Conservation (phyloP, 2,888 invertebrate species). For the Periphyllus acericola region DNA sequence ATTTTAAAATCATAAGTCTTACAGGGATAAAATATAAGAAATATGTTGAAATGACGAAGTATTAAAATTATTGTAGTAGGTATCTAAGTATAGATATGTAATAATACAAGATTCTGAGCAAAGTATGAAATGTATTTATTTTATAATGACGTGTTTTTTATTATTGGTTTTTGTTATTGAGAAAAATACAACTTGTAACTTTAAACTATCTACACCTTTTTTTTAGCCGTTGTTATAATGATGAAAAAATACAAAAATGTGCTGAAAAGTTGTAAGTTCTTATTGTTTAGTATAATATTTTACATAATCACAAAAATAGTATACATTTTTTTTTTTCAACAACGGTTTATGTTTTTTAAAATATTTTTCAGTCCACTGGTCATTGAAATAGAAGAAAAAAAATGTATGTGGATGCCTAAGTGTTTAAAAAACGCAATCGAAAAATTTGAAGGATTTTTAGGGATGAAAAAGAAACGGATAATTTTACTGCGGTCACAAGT, state of each 20-base stretch:
- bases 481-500: not conserved
- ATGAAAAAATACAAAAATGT: not conserved
- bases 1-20: not conserved
- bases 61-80: no score
- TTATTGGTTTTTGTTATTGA: not conserved
- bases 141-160: not conserved
- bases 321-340: no score
- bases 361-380: not conserved
- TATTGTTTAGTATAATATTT: not conserved
- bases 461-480: conserved; percentile 7
- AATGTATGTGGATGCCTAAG: not conserved
- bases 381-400: not conserved
- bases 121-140: no score
- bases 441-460: conserved; percentile 6
- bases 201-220: not conserved
- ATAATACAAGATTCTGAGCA: not conserved
- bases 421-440: not conserved
- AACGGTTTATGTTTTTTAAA: not conserved
- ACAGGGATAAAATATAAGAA: not conserved
- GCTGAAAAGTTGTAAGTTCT: conserved; percentile 25
- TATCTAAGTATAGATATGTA: not conserved
- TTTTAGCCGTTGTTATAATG: not conserved
- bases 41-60: not conserved
- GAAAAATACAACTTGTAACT: not conserved
- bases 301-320: not conserved